These are phyloP conservation scores for Triplophysa bombifrons DNA, from an alignment of 2,797 vertebrate species.

Conservation along the genomic window DNA sequence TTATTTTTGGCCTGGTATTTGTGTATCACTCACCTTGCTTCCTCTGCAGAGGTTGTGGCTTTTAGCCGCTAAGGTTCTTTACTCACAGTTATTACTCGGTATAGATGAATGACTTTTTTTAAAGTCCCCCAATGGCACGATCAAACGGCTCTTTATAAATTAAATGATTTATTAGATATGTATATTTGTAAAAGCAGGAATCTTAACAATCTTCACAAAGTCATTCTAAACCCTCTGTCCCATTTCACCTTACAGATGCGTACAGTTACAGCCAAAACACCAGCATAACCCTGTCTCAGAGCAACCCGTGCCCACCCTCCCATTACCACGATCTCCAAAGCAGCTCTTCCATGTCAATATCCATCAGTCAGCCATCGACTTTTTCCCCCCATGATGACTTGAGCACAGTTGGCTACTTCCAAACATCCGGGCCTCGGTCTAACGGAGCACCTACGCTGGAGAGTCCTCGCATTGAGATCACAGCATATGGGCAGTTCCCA, in stretches of 20 bases:
- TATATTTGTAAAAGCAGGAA: neutral
- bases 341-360: constrained; percentile 81
- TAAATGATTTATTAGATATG: neutral
- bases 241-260: constrained; percentile 80
- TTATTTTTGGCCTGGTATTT: constrained; percentile 67
- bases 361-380: constrained; percentile 77
- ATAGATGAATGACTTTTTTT: neutral
- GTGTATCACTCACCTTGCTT: constrained; percentile 56
- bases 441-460: constrained; percentile 88
- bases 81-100: constrained; percentile 27
- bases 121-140: neutral
- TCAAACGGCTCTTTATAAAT: constrained; percentile 1
- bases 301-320: constrained; percentile 81
- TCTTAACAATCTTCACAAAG: neutral
- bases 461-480: constrained; percentile 97
- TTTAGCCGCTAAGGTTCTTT: constrained; percentile 35
- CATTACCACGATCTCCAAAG: constrained; percentile 90
- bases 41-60: constrained; percentile 50
- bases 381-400: constrained; percentile 81
- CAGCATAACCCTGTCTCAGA: constrained; percentile 82
- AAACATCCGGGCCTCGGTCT: constrained; percentile 77
- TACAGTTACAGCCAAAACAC: constrained; percentile 85
- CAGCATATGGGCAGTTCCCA: constrained; percentile 89
- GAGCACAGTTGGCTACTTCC: constrained; percentile 78
- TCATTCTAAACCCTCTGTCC: neutral